These are phyloP conservation scores for Archaeoteleia sp. DNA, from an alignment of 2,888 invertebrate species.

Conservation along the genomic window DNA sequence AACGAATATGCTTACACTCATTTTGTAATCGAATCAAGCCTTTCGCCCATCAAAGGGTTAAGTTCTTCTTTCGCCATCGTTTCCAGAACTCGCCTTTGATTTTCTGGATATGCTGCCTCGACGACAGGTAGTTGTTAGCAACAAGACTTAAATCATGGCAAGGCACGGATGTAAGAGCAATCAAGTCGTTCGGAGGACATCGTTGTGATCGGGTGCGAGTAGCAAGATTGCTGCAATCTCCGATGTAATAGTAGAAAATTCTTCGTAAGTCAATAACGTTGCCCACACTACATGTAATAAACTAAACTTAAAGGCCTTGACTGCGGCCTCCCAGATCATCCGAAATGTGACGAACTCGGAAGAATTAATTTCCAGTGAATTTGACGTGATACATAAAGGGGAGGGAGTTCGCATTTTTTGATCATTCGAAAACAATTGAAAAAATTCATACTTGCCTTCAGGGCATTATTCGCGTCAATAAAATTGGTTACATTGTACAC, in stretches of 20 bases:
- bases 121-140: neutral
- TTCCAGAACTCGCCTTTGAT: neutral
- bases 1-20: too few species aligned
- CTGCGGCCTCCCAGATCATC: conserved; percentile 18
- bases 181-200: conserved; percentile 32
- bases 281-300: conserved; percentile 42
- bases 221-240: conserved; percentile 41
- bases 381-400: too few species aligned
- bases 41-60: too few species aligned
- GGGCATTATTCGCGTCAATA: neutral
- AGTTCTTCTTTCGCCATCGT: neutral
- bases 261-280: neutral
- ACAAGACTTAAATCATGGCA: neutral
- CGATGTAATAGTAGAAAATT: neutral
- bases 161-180: neutral
- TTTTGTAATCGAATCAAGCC: too few species aligned
- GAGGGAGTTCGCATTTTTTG: too few species aligned
- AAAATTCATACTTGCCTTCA: neutral
- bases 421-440: too few species aligned
- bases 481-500: neutral
- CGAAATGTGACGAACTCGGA: conserved; percentile 50
- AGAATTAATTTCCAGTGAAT: conserved; percentile 58
- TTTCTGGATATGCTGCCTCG: neutral
- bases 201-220: conserved; percentile 36
- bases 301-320: conserved; percentile 54